Percentiles rank a stretch among this genome's conserved stretches.
phyloP scores from a whole-genome alignment of 2,888 invertebrate genomes.

The Melangyna quadrimaculata region DNA sequence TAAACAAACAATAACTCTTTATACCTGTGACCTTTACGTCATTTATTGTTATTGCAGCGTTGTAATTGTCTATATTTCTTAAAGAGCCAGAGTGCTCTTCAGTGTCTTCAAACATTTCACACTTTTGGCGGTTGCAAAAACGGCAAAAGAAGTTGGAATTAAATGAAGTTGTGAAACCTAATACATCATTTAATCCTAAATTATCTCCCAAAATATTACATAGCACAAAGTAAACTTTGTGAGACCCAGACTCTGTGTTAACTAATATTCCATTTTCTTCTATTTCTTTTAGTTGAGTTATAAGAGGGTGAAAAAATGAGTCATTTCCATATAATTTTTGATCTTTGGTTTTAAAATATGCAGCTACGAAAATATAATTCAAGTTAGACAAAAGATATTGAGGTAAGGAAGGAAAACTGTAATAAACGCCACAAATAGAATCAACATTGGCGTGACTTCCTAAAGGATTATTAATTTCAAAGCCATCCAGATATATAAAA shows the following conservation, averaged over 20 bases:
- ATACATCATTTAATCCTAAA: constrained; percentile 53
- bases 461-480: constrained; percentile 57
- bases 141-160: constrained; percentile 57
- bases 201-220: constrained; percentile 51
- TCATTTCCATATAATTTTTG: constrained; percentile 53
- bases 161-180: constrained; percentile 56
- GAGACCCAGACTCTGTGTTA: constrained; percentile 19
- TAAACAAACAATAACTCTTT: constrained; percentile 38
- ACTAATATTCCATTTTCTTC: constrained; percentile 51
- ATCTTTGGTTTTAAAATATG: constrained; percentile 45
- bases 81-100: too few relatives aligned
- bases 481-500: constrained; percentile 53
- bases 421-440: constrained; percentile 55
- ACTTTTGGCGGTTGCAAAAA: constrained; percentile 50
- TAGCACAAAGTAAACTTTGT: constrained; percentile 32
- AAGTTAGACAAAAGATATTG: too few relatives aligned
- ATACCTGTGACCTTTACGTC: constrained; percentile 45
- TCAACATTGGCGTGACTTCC: constrained; percentile 58
- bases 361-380: too few relatives aligned
- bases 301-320: constrained; percentile 44
- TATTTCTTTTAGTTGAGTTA: constrained; percentile 27
- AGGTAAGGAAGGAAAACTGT: too few relatives aligned
- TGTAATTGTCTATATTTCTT: constrained; percentile 12
- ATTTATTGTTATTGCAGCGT: constrained; percentile 13
- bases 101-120: constrained; percentile 18